Evolutionary conservation across 2,797 vertebrate species (phyloP).

Genomic region (Toxotes lorentzi): DNA sequence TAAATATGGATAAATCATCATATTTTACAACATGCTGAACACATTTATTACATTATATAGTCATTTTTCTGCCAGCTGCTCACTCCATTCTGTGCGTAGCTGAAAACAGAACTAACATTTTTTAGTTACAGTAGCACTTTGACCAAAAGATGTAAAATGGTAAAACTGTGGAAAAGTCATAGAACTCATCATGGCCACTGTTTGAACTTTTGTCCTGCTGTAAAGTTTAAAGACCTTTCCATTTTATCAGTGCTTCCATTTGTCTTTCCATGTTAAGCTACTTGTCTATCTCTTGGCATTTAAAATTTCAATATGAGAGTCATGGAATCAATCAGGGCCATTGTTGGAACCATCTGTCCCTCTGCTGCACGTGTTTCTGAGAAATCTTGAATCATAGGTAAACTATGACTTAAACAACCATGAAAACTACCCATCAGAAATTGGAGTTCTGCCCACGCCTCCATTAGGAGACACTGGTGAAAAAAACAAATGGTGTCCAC

Average conservation of each 20-base stretch:
- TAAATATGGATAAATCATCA: conserved; percentile 3
- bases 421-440: conserved; percentile 18
- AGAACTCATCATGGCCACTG: conserved; percentile 10
- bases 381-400: conserved; percentile 26
- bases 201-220: conserved; percentile 13
- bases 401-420: not conserved
- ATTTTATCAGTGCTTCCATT: conserved; percentile 18
- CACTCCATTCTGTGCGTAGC: not conserved
- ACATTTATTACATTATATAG: conserved; percentile 28
- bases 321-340: not conserved
- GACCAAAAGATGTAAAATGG: conserved; percentile 19
- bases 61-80: conserved; percentile 13
- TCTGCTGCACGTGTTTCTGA: conserved; percentile 9
- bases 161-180: conserved; percentile 10
- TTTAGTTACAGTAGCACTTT: conserved; percentile 17
- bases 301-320: conserved; percentile 14
- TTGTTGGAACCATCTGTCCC: conserved; percentile 1
- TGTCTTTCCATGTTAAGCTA: conserved; percentile 17
- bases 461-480: conserved; percentile 16
- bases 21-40: conserved; percentile 28
- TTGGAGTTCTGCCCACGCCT: conserved; percentile 13
- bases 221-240: conserved; percentile 44
- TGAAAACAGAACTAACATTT: conserved; percentile 12
- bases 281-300: conserved; percentile 11
- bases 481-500: conserved; percentile 7